phyloP scores from a whole-genome alignment of 2,113 vertebrate genomes.

The Microtus oregoni region DNA sequence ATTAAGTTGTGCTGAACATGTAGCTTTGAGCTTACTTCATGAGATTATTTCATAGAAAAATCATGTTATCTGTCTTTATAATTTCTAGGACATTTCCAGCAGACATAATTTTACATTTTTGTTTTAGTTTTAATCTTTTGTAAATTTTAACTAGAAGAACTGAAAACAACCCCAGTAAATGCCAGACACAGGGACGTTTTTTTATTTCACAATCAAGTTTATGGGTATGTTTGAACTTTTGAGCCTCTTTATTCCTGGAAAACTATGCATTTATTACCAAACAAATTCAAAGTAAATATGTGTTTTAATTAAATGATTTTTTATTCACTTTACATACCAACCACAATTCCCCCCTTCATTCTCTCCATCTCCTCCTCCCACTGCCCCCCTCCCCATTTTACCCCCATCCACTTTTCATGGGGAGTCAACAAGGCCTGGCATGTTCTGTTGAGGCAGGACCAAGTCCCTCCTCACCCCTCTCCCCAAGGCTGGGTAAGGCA shows the following conservation, averaged over 20 bases:
- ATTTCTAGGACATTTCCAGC: neutral
- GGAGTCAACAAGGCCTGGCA: no score
- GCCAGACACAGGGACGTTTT: neutral
- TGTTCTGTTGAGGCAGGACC: no score
- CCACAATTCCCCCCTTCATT: no score
- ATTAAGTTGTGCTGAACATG: neutral
- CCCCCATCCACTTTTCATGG: no score
- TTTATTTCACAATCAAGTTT: conserved; percentile 45
- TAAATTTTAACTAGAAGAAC: neutral
- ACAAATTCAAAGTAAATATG: neutral
- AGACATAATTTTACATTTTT: neutral
- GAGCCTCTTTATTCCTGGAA: neutral
- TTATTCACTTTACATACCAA: no score
- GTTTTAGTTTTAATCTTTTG: neutral
- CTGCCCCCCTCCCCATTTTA: no score
- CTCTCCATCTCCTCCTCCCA: no score
- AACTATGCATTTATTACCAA: neutral
- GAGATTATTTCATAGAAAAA: conserved; percentile 19
- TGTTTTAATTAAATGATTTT: neutral
- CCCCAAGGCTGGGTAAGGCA: no score
- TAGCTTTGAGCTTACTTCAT: neutral
- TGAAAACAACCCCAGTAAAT: neutral
- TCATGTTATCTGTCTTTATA: neutral
- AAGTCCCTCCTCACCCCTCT: no score
- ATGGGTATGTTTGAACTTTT: neutral